Evolutionary conservation across 2,113 vertebrate species (phyloP), one percentile per base, ranked within the genome.

Genomic region (Brachyhypopomus occidentalis): DNA sequence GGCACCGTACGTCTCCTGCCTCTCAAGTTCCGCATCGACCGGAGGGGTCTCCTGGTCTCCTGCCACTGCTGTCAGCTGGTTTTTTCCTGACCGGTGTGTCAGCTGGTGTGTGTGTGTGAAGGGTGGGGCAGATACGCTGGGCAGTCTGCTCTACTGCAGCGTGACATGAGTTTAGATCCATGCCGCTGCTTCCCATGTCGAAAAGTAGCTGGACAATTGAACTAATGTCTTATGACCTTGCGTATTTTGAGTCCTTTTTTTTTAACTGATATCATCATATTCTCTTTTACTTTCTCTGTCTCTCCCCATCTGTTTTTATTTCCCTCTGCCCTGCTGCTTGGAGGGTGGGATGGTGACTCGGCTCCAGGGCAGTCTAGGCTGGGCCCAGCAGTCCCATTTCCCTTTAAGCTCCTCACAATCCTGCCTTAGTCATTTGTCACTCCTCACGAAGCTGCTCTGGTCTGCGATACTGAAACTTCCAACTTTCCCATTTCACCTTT

Each of bases 291-390:
- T 27, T 9, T 7, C 3, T 77, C 36, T 77, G 2, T 62, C 34
- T 75, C n/a, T 62, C 30, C 25, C 16, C 62, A 9, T 36, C 16
- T 64, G 9, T 59, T 20, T 59, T 62, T 66, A 23, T 56, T 34
- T 55, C 34, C 22, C 27, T 78, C 45, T 56, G 38, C 23, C 62
- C 62, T 78, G 25, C 34, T 60, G 20, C 11, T 75, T 22, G 7
- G 73, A 59, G 8, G 14, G 9, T 62, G 27, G 73, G 30, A 23
- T n/a, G 38, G 55, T 75, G 72, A 75, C 52, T 75, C 72, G 38
- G 52, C 17, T 62, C 5, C 34, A 41, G 72, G 58, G 23, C 7
- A 25, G 59, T n/a, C 5, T 0, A 36, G 72, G 55, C 55, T 38
- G 55, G 12, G 25, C 14, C 63, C n/a, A 34, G 72, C 30, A 52